Evolutionary conservation across 2,888 invertebrate species (phyloP).

Genomic region (Drosophila suboccidentalis): DNA sequence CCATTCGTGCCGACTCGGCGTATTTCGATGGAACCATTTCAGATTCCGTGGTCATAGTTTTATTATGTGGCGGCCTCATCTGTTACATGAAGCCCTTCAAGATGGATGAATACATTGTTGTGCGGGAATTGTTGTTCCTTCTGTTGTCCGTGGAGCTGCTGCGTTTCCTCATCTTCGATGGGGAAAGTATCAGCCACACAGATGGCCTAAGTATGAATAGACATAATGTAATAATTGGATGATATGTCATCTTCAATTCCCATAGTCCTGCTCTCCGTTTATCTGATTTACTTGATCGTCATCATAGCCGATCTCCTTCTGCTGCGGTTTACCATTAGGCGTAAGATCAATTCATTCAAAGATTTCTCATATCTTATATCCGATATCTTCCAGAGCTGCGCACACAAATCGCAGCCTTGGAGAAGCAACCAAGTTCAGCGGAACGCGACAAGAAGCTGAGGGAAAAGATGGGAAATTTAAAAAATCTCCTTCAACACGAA

Average conservation of each 20-base stretch:
- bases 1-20: slow-evolving; percentile 14
- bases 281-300: slow-evolving; percentile 39
- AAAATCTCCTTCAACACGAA: slow-evolving; percentile 33
- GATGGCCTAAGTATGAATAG: slow-evolving; percentile 37
- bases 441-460: not conserved
- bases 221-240: not conserved
- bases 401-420: slow-evolving; percentile 9
- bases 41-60: slow-evolving; percentile 33
- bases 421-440: not conserved
- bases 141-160: slow-evolving; percentile 33
- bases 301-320: slow-evolving; percentile 50
- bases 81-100: slow-evolving; percentile 59
- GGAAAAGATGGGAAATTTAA: not conserved
- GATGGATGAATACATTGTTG: slow-evolving; percentile 43
- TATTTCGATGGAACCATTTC: slow-evolving; percentile 32
- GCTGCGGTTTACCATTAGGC: slow-evolving; percentile 28
- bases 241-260: not conserved
- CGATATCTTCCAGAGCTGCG: slow-evolving; percentile 5
- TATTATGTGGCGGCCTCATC: slow-evolving; percentile 55
- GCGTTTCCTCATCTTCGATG: slow-evolving; percentile 1
- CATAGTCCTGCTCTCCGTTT: slow-evolving; percentile 20
- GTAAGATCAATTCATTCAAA: slow-evolving; percentile 38
- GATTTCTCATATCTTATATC: too few relatives aligned
- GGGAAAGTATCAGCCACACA: not conserved
- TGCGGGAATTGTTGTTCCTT: slow-evolving; percentile 56